A percentile compares a stretch with the other conserved stretches of the same genome.
Evolutionary conservation across 2,113 vertebrate species (phyloP).

Genomic region (Mobula hypostoma): DNA sequence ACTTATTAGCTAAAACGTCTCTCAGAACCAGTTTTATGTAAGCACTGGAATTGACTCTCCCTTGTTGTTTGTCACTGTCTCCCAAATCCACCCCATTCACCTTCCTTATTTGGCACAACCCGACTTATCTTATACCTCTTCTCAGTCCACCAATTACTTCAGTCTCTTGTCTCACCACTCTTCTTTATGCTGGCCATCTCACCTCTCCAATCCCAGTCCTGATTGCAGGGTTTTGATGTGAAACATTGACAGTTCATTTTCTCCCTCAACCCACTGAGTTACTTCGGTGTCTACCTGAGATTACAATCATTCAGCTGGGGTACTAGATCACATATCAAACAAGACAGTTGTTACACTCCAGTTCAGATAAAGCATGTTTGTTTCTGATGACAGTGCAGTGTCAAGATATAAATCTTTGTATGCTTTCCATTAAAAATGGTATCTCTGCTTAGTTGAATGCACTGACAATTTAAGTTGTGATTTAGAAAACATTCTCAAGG

Average conservation of each 20-base stretch:
- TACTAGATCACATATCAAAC: neutral
- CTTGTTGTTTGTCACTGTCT: no score
- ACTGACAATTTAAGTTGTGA: neutral
- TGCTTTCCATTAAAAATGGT: neutral
- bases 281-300: no score
- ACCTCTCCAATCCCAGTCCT: no score
- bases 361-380: neutral
- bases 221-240: no score
- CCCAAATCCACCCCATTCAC: no score
- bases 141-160: no score
- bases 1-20: neutral
- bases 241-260: no score
- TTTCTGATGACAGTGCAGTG: neutral
- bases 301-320: neutral
- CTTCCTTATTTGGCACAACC: no score
- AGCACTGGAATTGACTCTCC: neutral
- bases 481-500: neutral
- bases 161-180: no score
- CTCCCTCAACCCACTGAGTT: no score
- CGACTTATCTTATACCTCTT: no score
- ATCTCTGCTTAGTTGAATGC: neutral
- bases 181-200: no score
- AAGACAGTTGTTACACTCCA: neutral
- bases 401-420: neutral
- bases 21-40: neutral